Conservation (phyloP, 2,888 invertebrate species). For the Meta bourneti region DNA sequence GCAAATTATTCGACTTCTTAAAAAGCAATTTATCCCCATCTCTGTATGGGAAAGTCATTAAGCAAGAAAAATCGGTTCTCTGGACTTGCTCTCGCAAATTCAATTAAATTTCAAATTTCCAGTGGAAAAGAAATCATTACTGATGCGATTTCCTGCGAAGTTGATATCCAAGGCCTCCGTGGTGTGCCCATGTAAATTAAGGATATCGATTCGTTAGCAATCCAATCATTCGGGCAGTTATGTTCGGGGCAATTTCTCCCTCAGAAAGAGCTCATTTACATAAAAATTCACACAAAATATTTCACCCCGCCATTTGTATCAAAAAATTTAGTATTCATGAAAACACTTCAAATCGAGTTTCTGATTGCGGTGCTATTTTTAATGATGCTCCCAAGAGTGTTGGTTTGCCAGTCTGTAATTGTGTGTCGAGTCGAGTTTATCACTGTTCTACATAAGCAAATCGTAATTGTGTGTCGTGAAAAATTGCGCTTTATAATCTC, state of each 20-base stretch:
- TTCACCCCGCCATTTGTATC: not conserved
- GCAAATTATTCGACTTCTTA: not conserved
- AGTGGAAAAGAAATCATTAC: not conserved
- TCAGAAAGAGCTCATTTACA: constrained; percentile 11
- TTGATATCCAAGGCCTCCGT: not conserved
- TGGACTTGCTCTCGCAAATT: constrained; percentile 21
- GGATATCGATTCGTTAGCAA: constrained; percentile 15
- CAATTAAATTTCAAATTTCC: constrained; percentile 35
- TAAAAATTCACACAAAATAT: constrained; percentile 22
- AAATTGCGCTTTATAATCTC: not conserved
- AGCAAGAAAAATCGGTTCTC: not conserved
- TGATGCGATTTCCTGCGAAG: not conserved
- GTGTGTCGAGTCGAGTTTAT: not conserved
- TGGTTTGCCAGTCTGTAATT: not conserved
- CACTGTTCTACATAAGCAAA: not conserved
- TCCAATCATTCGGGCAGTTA: not conserved
- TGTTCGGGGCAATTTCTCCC: constrained; percentile 19
- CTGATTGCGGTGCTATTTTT: not conserved
- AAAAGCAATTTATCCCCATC: not conserved
- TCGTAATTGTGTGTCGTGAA: not conserved
- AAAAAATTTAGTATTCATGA: constrained; percentile 34
- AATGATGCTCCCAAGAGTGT: not conserved
- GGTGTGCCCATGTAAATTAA: constrained; percentile 27
- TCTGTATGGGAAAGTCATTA: not conserved
- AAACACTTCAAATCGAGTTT: constrained; percentile 22